phyloP scores from a whole-genome alignment of 2,888 invertebrate genomes.

The Phortica magna region DNA sequence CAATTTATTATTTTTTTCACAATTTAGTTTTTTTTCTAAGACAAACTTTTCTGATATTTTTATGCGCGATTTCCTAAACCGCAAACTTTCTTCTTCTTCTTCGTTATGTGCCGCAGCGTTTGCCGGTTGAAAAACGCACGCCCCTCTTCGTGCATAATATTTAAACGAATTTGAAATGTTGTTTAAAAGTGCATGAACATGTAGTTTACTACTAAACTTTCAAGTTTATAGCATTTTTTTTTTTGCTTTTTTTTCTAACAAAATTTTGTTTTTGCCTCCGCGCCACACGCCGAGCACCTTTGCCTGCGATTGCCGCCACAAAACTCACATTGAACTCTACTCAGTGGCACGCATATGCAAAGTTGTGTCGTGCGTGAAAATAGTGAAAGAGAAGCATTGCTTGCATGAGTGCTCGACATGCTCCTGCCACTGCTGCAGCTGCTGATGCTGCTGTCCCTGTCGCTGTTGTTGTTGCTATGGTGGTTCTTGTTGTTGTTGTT shows the following conservation, averaged over 20 bases:
- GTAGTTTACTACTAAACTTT: constrained; percentile 64
- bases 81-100: constrained; percentile 20
- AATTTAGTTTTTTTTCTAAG: background rate
- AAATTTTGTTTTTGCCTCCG: background rate
- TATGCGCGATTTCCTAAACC: constrained; percentile 18
- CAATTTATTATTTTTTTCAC: background rate
- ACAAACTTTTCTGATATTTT: constrained; percentile 19
- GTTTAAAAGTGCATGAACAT: constrained; percentile 71
- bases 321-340: background rate
- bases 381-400: background rate
- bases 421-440: background rate
- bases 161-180: constrained; percentile 38
- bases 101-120: too few relatives aligned
- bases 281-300: too few relatives aligned
- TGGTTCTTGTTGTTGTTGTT: background rate
- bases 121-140: background rate
- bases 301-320: background rate
- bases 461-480: background rate
- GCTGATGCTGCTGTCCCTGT: background rate
- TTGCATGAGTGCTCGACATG: background rate
- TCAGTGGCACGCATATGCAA: background rate
- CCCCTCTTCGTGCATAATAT: constrained; percentile 23
- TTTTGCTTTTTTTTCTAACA: background rate
- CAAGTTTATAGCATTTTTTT: constrained; percentile 48
- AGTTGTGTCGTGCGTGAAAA: constrained; percentile 22